Evolutionary conservation across 2,888 invertebrate genomes (phyloP).

Genomic region (Gerris lacustris): DNA sequence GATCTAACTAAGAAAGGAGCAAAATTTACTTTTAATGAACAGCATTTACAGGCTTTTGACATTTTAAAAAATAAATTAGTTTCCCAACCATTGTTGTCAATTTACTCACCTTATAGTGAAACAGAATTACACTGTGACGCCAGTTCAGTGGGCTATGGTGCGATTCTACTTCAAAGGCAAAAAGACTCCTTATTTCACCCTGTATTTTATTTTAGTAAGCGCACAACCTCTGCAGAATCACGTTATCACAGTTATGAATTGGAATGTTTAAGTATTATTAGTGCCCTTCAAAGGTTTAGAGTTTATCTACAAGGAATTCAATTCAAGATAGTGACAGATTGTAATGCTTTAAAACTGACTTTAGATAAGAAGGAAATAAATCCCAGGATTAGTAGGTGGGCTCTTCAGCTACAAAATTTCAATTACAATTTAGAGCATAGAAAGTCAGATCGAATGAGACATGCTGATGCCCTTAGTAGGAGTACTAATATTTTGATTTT

Average conservation of each 20-base stretch:
- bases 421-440: slow-evolving; percentile 28
- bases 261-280: slow-evolving; percentile 35
- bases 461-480: slow-evolving; percentile 34
- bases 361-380: slow-evolving; percentile 31
- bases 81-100: slow-evolving; percentile 14
- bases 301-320: slow-evolving; percentile 33
- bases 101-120: slow-evolving; percentile 13
- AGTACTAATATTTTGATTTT: slow-evolving; percentile 2
- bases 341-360: slow-evolving; percentile 32
- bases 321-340: slow-evolving; percentile 34
- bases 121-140: slow-evolving; percentile 22
- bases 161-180: slow-evolving; percentile 20
- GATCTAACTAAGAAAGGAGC: slow-evolving; percentile 9
- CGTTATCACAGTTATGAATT: slow-evolving; percentile 35
- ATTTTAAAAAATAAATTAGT: slow-evolving; percentile 10
- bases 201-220: slow-evolving; percentile 34
- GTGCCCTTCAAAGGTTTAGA: slow-evolving; percentile 33
- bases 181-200: slow-evolving; percentile 7
- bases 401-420: slow-evolving; percentile 31
- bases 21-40: not conserved
- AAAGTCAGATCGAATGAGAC: slow-evolving; percentile 30
- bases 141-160: slow-evolving; percentile 16
- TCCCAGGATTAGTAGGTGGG: slow-evolving; percentile 32
- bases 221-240: slow-evolving; percentile 32
- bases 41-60: not conserved